Conservation (phyloP, 1,140 invertebrate genomes). For the Philotrypesis tridentata region DNA sequence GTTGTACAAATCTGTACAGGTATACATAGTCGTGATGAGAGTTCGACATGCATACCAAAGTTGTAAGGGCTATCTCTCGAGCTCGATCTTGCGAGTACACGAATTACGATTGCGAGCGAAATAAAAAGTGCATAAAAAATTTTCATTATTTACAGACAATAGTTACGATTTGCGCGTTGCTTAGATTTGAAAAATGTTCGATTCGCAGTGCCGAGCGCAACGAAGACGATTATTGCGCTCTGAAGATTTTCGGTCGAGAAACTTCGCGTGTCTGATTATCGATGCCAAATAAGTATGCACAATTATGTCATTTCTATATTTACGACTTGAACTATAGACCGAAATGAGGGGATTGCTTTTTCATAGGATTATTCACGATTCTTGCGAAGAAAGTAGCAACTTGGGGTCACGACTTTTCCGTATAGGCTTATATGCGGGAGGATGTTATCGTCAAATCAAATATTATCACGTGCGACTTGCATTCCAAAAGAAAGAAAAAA, state of each 20-base stretch:
- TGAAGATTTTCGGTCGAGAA: background rate
- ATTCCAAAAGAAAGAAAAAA: background rate
- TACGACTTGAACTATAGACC: background rate
- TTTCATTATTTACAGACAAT: background rate
- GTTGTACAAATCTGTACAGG: conserved; percentile 4
- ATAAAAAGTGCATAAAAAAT: background rate
- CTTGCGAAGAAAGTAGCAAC: background rate
- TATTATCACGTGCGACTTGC: too few relatives aligned
- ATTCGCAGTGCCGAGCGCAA: too few relatives aligned
- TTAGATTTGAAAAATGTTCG: too few relatives aligned
- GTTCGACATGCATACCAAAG: conserved; percentile 3
- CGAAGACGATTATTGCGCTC: too few relatives aligned
- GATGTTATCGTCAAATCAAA: too few relatives aligned
- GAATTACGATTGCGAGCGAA: background rate
- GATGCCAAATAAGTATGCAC: background rate
- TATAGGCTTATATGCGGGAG: too few relatives aligned
- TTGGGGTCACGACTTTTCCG: background rate
- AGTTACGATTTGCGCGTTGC: too few relatives aligned
- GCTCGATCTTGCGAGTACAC: background rate
- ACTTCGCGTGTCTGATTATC: background rate
- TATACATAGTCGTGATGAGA: background rate
- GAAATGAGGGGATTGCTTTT: background rate
- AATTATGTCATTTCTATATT: background rate
- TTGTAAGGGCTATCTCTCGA: background rate
- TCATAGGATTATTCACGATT: background rate